phyloP scores from a whole-genome alignment of 2,888 invertebrate species.

The Hydrotaea diabolus region DNA sequence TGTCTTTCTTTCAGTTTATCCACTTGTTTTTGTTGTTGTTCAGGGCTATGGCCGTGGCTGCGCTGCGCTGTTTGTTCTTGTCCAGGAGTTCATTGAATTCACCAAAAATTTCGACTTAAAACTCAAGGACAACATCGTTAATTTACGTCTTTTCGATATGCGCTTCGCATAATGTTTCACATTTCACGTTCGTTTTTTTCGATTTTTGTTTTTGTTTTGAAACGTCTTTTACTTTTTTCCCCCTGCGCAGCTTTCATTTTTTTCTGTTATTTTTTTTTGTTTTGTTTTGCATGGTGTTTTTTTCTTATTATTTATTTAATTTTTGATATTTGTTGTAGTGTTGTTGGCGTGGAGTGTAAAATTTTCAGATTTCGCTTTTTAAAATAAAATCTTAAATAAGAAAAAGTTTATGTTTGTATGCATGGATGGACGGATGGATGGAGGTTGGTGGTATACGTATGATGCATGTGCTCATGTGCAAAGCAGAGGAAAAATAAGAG shows the following conservation, averaged over 20 bases:
- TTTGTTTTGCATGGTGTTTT: too few relatives aligned
- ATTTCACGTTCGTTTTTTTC: constrained; percentile 28
- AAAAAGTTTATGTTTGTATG: constrained; percentile 15
- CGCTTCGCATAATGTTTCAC: constrained; percentile 58
- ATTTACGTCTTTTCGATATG: constrained; percentile 59
- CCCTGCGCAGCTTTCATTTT: neutral
- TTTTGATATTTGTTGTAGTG: constrained; percentile 8
- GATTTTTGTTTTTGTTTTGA: constrained; percentile 13
- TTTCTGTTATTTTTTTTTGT: neutral
- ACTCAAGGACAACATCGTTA: constrained; percentile 74
- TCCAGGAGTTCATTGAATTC: constrained; percentile 75
- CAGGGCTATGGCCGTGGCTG: neutral
- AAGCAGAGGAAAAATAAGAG: neutral
- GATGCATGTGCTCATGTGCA: too few relatives aligned
- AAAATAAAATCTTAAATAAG: constrained; percentile 6
- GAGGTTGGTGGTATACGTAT: too few relatives aligned
- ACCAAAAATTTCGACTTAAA: constrained; percentile 75
- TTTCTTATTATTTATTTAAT: constrained; percentile 37
- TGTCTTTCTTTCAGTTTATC: constrained; percentile 13
- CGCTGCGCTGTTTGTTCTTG: constrained; percentile 3
- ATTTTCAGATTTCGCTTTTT: constrained; percentile 9
- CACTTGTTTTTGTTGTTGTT: neutral
- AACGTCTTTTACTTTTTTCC: neutral
- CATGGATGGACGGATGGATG: neutral
- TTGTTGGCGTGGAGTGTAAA: neutral